Conservation (phyloP, 2,113 vertebrate genomes). For the Asarcornis scutulata region DNA sequence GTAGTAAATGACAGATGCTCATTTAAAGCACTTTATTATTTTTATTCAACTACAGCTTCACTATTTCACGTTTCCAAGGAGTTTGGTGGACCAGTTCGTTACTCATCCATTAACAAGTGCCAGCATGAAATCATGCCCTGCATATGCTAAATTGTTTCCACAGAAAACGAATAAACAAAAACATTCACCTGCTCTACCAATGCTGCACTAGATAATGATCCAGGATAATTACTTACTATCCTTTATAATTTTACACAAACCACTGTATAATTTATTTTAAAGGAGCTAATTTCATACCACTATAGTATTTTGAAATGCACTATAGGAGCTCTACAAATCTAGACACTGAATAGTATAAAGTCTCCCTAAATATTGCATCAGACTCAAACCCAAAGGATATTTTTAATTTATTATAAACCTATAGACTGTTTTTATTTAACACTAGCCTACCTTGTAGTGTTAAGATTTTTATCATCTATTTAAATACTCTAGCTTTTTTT, state of each 20-base stretch:
- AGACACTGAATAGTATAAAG: not conserved
- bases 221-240: not conserved
- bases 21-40: constrained; percentile 77
- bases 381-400: constrained; percentile 34
- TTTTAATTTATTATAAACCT: constrained; percentile 72
- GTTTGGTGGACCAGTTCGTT: constrained; percentile 24
- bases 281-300: not conserved
- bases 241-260: not conserved
- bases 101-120: not conserved
- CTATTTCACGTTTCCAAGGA: constrained; percentile 16
- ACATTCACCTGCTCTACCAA: not conserved
- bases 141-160: not conserved
- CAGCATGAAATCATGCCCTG: not conserved
- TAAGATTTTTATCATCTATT: constrained; percentile 38
- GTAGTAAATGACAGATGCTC: constrained; percentile 43
- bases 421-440: constrained; percentile 51
- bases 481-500: constrained; percentile 28
- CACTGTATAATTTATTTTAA: not conserved
- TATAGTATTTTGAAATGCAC: constrained; percentile 4
- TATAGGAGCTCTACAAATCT: not conserved
- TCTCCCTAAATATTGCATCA: not conserved
- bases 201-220: not conserved
- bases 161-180: not conserved
- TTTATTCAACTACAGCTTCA: constrained; percentile 49
- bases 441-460: not conserved